Conservation (phyloP, 1,140 invertebrate genomes). For the Drosophila neocordata region DNA sequence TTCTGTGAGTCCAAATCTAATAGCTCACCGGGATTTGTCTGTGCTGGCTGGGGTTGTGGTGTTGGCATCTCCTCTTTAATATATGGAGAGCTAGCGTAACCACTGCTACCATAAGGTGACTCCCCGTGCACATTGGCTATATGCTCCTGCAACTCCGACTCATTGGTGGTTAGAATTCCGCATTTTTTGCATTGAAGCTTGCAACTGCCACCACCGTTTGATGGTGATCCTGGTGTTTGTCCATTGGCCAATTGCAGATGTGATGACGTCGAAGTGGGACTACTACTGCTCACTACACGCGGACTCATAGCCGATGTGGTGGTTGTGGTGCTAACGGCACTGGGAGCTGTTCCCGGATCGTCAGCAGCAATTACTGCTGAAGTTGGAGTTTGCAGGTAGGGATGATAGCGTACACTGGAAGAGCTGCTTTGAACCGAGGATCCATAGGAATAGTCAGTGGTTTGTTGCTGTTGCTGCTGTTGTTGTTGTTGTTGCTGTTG, state of each 20-base stretch:
- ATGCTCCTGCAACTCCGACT: constrained; percentile 88
- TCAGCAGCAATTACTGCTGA: constrained; percentile 41
- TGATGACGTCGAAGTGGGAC: constrained; percentile 73
- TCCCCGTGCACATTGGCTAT: constrained; percentile 87
- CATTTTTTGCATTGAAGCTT: constrained; percentile 90
- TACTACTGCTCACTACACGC: constrained; percentile 79
- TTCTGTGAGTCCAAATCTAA: constrained; percentile 95
- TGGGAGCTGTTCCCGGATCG: constrained; percentile 21
- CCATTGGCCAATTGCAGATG: constrained; percentile 65
- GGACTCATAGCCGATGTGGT: constrained; percentile 69
- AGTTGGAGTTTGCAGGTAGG: constrained; percentile 72
- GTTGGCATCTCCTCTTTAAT: constrained; percentile 71
- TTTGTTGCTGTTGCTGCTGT: constrained; percentile 24
- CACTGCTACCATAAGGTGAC: constrained; percentile 82
- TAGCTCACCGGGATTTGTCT: constrained; percentile 86
- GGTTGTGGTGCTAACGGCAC: constrained; percentile 57
- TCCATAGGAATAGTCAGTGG: constrained; percentile 45
- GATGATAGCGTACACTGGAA: constrained; percentile 72
- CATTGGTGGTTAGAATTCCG: constrained; percentile 89
- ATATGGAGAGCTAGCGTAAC: constrained; percentile 80
- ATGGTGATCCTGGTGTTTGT: constrained; percentile 86
- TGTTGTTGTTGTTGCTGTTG: constrained; percentile 61
- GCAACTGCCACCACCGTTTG: constrained; percentile 61
- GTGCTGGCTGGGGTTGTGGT: constrained; percentile 44
- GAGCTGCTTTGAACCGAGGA: constrained; percentile 31